Base-by-base conservation (phyloP, 23 tunicate species). In the Trididemnum miniatum region DNA sequence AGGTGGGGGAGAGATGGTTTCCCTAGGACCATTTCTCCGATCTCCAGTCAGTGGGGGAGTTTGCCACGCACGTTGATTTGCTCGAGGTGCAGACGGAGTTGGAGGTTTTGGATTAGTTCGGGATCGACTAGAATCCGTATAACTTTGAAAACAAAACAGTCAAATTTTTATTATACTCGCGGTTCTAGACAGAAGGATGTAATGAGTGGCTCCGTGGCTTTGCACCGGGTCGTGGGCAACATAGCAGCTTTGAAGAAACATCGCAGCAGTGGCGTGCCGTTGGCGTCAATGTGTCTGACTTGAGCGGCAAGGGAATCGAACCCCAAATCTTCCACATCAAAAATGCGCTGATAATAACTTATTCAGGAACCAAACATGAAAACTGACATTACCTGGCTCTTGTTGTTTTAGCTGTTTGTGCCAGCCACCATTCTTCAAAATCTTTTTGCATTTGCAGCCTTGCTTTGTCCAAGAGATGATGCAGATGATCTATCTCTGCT, bases 401-500 rank as follows among this genome's bases (percentile, higher is more conserved):
- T 44, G 54, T 20, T 12, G 67, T 62, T 62, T 25, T 62, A 4
- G 67, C 20, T 33, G 75, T 7, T 51, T 93, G 89, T 34, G 85
- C 52, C 26, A 66, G 59, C 92, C 91, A 91, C 99, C 99, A 96
- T 0, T 26, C 64, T 35, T 91, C 99, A 62, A 96, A 96, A 26
- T 95, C 87, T 12, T 79, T 67, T 35, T 95, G 99, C 85, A 95
- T 95, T 40, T 90, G 91, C 35, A 95, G 87, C 36, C 99, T 54
- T n/a, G 85, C 63, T 76, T 81, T 76, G 60, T 95, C 96, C 63
- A 95, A 77, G 28, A 90, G 74, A 60, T 95, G 96, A 38, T 95
- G 95, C 65, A 95, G 83, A 79, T 95, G 99, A 71, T 95, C 99
- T 3, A 95, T 90, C 75, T 95, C 96, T 20, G 99, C 86, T 65